Base-by-base conservation (phyloP, 2,888 invertebrate species). In the Automeris io region DNA sequence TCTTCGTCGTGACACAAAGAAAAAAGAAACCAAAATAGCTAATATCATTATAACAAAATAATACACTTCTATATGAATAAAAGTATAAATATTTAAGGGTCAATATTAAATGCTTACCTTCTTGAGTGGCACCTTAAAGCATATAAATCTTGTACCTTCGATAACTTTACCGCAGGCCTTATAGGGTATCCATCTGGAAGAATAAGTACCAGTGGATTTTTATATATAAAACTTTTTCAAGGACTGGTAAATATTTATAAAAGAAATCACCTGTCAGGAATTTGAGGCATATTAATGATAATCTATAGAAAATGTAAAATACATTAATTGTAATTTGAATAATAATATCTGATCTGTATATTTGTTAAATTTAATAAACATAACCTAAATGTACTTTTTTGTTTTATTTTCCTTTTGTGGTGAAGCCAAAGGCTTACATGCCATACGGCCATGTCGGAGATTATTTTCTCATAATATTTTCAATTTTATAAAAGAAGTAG, bases 81-180 rank as follows among this genome's bases (percentile, higher is more conserved):
- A 7, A 33, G 5, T 21, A 8, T 12, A 34, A 7, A 4, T 11
- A 7, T 23, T n/a, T 18, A 24, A 18, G 5, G 5, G 33, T 19
- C 26, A 9, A 19, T 23, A 18, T 12, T 8, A 13, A 24, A 39
- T 8, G 62, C 81, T 67, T 60, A 87, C 87, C 69, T 61, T 70
- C 54, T 57, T 64, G 1, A 87, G 55, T 12, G 94, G 94, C 19
- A 93, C 93, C 79, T 94, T 94, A 69, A 94, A 94, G 43, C 92
- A 90, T 54, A 94, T 77, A 49, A 95, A 88, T 47, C 89, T 88
- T 3, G 94, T 93, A 11, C 91, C 91, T 41, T 88, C 79, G 37
- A 94, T 91, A 12, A 88, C 81, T 34, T 83, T 74, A 19, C 94
- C 94, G 60, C 89, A 80, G 7, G 90, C 73, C 52, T 81, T 85